These are phyloP conservation scores for Chionoecetes opilio DNA, from an alignment of 1,140 invertebrate genomes.

Conservation along the genomic window DNA sequence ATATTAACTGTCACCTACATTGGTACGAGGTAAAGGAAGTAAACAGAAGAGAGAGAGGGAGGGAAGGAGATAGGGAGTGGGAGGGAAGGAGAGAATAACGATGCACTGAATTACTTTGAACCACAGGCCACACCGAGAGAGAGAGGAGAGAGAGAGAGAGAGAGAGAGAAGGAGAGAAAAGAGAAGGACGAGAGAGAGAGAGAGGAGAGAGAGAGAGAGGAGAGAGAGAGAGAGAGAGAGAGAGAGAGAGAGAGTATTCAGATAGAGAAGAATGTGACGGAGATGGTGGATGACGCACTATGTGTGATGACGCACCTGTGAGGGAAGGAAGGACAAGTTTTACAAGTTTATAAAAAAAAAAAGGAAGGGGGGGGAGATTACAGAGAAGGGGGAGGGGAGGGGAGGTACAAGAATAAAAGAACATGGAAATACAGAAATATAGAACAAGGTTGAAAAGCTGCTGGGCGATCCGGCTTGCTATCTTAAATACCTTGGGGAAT, in stretches of 20 bases:
- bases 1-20: no score
- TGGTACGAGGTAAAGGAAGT: no score
- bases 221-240: neutral
- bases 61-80: no score
- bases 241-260: conserved; percentile 44
- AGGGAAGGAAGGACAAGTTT: neutral
- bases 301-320: neutral
- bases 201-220: neutral
- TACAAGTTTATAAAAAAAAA: no score
- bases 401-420: neutral
- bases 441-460: no score
- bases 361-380: neutral
- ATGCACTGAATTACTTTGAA: no score
- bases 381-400: neutral
- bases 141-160: neutral
- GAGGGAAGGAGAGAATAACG: no score
- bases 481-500: no score
- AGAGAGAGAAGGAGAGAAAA: neutral
- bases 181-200: neutral
- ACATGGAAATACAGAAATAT: no score
- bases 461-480: no score
- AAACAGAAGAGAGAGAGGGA: no score
- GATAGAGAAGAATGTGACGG: neutral
- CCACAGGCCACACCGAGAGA: no score
- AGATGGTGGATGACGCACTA: neutral